A percentile compares a stretch with the other conserved stretches of the same genome.
phyloP scores from a whole-genome alignment of 2,797 vertebrate genomes.

The Pyrocephalus nanus region DNA sequence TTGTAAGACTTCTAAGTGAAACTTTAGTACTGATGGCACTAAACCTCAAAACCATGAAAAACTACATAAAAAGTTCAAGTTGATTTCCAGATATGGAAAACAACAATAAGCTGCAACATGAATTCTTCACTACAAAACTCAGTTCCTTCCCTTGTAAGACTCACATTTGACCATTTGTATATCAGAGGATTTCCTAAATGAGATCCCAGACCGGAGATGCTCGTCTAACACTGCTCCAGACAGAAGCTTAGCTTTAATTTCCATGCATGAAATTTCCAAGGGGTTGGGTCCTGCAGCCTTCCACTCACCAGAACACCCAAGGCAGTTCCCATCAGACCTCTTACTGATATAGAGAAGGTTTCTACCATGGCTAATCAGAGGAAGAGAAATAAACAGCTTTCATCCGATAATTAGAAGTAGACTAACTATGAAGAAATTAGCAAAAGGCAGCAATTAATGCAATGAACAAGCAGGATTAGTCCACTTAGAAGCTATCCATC shows the following conservation, averaged over 20 bases:
- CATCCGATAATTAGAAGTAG: not conserved
- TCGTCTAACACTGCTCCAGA: not conserved
- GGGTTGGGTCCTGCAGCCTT: not conserved
- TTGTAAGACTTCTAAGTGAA: not conserved
- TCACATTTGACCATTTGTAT: not conserved
- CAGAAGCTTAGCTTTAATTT: not conserved
- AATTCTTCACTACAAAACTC: not conserved
- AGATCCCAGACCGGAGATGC: not conserved
- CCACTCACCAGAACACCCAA: not conserved
- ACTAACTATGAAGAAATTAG: not conserved
- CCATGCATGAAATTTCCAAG: not conserved
- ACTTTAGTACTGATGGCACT: not conserved
- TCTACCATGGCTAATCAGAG: not conserved
- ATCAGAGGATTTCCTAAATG: not conserved
- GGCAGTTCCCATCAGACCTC: not conserved
- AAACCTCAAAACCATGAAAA: not conserved
- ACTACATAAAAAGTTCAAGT: not conserved
- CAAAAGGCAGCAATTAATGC: not conserved
- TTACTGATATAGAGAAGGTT: not conserved
- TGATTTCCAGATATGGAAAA: not conserved
- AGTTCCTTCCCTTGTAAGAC: not conserved
- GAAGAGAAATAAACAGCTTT: not conserved
- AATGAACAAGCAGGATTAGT: not conserved
- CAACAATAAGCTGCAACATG: not conserved
- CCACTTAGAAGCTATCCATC: not conserved